A percentile compares a stretch with the other conserved stretches of the same genome.
Evolutionary conservation across 1,140 invertebrate species (phyloP).

Genomic region (Heliconius hewitsoni): DNA sequence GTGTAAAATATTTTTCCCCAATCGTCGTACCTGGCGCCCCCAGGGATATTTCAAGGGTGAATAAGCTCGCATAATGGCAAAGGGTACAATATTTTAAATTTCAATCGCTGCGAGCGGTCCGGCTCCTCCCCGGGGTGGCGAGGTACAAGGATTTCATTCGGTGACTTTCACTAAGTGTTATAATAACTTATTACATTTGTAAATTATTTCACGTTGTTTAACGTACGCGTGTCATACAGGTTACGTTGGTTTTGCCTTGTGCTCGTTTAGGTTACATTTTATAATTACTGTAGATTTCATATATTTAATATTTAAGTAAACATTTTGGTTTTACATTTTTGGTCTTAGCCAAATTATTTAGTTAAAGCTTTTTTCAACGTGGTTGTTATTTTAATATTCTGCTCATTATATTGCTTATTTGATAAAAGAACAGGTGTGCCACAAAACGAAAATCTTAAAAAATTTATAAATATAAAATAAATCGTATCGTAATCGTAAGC

Average conservation of each 20-base stretch:
- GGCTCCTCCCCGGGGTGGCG: constrained; percentile 54
- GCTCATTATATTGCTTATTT: no score
- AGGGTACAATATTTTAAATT: constrained; percentile 83
- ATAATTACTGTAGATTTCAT: no score
- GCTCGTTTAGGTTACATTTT: neutral
- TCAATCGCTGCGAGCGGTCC: constrained; percentile 80
- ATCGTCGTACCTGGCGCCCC: constrained; percentile 79
- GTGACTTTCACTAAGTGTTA: constrained; percentile 74
- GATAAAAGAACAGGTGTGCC: no score
- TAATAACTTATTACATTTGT: constrained; percentile 62
- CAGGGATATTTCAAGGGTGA: constrained; percentile 82
- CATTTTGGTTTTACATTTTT: no score
- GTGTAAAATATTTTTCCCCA: constrained; percentile 81
- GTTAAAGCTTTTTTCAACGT: no score
- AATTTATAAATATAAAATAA: neutral
- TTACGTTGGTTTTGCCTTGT: no score
- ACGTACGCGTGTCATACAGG: neutral
- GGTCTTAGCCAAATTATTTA: neutral
- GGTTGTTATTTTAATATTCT: no score
- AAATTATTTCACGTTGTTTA: constrained; percentile 34
- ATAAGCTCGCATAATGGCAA: constrained; percentile 82
- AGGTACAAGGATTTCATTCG: constrained; percentile 75
- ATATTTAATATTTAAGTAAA: no score
- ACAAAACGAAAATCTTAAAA: neutral
- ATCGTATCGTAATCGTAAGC: neutral